A percentile compares a stretch with the other conserved stretches of the same genome.
Conservation (phyloP, 2,888 invertebrate species). For the Dichetophora obliterata region DNA sequence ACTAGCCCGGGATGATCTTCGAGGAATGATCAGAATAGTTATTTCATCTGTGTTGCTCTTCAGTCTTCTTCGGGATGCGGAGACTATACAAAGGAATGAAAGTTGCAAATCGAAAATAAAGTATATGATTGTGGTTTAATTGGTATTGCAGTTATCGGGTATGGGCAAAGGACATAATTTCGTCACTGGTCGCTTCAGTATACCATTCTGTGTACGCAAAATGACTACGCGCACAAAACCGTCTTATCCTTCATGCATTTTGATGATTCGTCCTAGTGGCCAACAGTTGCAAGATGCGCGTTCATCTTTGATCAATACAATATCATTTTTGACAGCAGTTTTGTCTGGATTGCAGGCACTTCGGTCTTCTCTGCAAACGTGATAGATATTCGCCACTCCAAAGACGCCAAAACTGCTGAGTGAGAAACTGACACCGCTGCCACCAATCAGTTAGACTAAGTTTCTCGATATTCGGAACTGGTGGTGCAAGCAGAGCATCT, state of each 20-base stretch:
- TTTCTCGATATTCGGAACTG: background rate
- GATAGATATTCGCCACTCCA: slow-evolving; percentile 45
- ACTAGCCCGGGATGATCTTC: no score
- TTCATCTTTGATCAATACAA: slow-evolving; percentile 43
- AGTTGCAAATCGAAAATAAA: no score
- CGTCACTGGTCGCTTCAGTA: slow-evolving; percentile 36
- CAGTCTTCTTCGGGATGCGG: no score
- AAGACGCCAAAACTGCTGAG: slow-evolving; percentile 34
- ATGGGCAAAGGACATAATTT: slow-evolving; percentile 37
- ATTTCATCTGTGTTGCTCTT: no score
- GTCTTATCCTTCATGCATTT: slow-evolving; percentile 42
- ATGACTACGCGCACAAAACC: slow-evolving; percentile 39
- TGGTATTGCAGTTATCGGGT: background rate
- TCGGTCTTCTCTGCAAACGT: slow-evolving; percentile 25
- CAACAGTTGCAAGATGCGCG: slow-evolving; percentile 39
- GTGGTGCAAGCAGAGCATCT: slow-evolving; percentile 38
- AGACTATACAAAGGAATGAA: no score
- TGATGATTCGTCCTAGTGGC: slow-evolving; percentile 39
- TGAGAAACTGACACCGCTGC: slow-evolving; percentile 27
- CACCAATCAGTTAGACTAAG: slow-evolving; percentile 18
- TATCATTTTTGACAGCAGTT: slow-evolving; percentile 37
- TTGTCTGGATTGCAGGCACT: slow-evolving; percentile 36
- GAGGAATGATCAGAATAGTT: no score
- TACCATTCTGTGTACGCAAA: slow-evolving; percentile 30
- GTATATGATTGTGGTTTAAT: no score